These are phyloP conservation scores for Neoascia interrupta DNA, from an alignment of 2,888 invertebrate genomes.

Conservation along the genomic window DNA sequence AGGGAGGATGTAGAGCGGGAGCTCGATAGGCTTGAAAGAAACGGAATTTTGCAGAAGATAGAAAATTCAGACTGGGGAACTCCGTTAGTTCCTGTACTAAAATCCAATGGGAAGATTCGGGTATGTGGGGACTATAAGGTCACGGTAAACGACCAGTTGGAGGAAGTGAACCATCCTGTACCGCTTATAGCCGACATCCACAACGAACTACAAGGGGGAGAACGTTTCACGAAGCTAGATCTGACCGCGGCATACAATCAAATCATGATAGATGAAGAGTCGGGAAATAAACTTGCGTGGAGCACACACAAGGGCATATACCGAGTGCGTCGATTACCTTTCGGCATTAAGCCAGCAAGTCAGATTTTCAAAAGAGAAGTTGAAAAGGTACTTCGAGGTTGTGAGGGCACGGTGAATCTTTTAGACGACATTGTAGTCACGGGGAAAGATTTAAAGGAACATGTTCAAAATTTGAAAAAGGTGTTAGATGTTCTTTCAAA, in stretches of 20 bases:
- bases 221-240: constrained; percentile 8
- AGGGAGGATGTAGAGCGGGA: constrained; percentile 18
- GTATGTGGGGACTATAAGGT: constrained; percentile 10
- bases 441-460: constrained; percentile 4
- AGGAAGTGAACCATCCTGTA: not conserved
- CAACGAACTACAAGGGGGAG: constrained; percentile 5
- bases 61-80: not conserved
- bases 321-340: constrained; percentile 11
- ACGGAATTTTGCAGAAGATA: not conserved
- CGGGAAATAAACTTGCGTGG: not conserved
- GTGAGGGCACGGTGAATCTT: not conserved
- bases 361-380: constrained; percentile 12
- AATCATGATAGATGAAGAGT: not conserved
- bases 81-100: constrained; percentile 10
- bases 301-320: constrained; percentile 5
- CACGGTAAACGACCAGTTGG: not conserved
- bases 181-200: constrained; percentile 2
- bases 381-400: not conserved
- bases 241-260: constrained; percentile 12
- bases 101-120: constrained; percentile 6
- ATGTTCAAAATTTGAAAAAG: not conserved
- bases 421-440: constrained; percentile 7
- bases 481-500: not conserved
- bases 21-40: constrained; percentile 1
- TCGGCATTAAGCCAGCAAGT: constrained; percentile 21